Evolutionary conservation across 2,113 vertebrate genomes (phyloP), one percentile per base, ranked within the genome.

Genomic region (Lepus americanus): DNA sequence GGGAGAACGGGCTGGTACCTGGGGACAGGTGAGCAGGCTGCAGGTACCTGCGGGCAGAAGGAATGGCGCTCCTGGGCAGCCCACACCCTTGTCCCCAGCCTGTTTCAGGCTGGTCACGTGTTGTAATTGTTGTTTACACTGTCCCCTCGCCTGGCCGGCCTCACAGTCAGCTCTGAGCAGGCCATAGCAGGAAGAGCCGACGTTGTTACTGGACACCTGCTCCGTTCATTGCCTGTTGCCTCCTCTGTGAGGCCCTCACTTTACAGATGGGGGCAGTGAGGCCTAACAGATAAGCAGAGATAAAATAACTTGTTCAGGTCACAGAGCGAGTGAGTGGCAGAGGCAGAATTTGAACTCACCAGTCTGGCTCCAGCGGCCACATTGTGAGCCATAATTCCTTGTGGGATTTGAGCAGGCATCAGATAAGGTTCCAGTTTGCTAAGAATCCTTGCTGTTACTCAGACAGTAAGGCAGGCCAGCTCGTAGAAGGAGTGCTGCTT

Each of bases 271-370:
- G 66, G 36, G 31, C 36, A 59, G 16, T 49, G 85, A 90, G 66
- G 27, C 51, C 64, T 70, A 77, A 36, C 2, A 81, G 77, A 49
- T 33, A 49, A 73, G 25, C 4, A 77, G 51, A 33, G 81, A 76
- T 61, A 73, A 55, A 44, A 81, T 23, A 44, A 80, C 23, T 25
- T n/a, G 20, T 84, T 61, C 22, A 44, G 77, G 25, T 78, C 9
- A 10, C 49, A 79, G 4, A 64, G n/a, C 29, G 84, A 83, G n/a
- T 44, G 17, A 74, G 44, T 27, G 44, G 61, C 70, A 67, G 51
- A 73, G 77, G 67, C n/a, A 87, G 53, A 69, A 61, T 87, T 36
- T 92, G 81, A 95, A 92, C 36, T 61, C 5, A 55, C 74, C 17
- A 53, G 33, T 77, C n/a, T 74, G 51, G 81, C 77, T 79, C 33